phyloP scores from a whole-genome alignment of 2,113 vertebrate species.

The Anolis carolinensis region DNA sequence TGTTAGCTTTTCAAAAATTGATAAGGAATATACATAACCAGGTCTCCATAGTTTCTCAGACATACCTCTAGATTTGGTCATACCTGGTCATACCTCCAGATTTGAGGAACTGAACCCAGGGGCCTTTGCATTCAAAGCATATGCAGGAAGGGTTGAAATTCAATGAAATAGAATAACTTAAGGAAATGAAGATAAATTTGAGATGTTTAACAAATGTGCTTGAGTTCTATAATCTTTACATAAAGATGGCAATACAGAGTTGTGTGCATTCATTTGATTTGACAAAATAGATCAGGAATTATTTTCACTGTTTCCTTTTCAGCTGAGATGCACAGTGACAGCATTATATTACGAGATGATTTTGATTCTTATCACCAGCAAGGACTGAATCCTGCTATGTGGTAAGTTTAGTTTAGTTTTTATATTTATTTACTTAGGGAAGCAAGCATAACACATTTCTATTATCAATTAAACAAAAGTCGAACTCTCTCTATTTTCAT shows the following conservation, averaged over 20 bases:
- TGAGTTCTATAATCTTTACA: background rate
- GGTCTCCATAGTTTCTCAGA: background rate
- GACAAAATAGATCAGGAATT: background rate
- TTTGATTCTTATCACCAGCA: slow-evolving; percentile 91
- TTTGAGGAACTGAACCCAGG: background rate
- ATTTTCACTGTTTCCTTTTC: slow-evolving; percentile 44
- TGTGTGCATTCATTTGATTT: background rate
- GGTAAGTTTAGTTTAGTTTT: slow-evolving; percentile 78
- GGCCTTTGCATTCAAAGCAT: background rate
- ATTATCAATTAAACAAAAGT: background rate
- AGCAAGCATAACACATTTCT: background rate
- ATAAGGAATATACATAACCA: background rate
- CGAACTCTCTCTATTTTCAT: too few species aligned
- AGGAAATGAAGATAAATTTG: background rate
- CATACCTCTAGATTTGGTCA: too few species aligned
- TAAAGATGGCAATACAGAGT: background rate
- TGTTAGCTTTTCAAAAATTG: background rate
- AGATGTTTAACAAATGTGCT: background rate
- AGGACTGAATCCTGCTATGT: slow-evolving; percentile 89
- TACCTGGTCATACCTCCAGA: background rate
- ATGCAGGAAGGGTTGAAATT: background rate
- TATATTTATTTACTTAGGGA: background rate
- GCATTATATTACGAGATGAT: slow-evolving; percentile 92
- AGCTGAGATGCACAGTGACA: slow-evolving; percentile 93
- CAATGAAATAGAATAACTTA: background rate